Percentiles rank a stretch among this genome's conserved stretches.
phyloP scores from a whole-genome alignment of 2,888 invertebrate species.

The Meganola albula region DNA sequence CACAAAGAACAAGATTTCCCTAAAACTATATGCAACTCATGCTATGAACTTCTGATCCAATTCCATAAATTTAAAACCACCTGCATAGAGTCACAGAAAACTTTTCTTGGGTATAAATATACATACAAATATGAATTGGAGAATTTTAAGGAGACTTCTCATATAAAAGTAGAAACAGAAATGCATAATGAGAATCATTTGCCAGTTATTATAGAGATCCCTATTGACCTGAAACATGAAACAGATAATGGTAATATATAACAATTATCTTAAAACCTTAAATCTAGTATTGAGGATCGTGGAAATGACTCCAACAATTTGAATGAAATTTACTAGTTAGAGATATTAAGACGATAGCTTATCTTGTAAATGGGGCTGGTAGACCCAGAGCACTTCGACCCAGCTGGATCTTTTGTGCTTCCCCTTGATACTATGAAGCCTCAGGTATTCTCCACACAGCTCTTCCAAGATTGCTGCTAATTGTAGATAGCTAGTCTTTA shows the following conservation, averaged over 20 bases:
- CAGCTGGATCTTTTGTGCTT: too few species aligned
- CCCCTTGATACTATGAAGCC: too few species aligned
- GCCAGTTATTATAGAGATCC: conserved; percentile 13
- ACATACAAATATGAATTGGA: conserved; percentile 26
- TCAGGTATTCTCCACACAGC: too few species aligned
- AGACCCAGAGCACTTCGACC: too few species aligned
- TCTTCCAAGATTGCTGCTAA: too few species aligned
- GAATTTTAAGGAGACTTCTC: conserved; percentile 1
- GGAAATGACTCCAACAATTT: too few species aligned
- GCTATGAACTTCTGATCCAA: conserved; percentile 48
- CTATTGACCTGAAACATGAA: conserved; percentile 18
- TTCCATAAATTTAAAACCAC: conserved; percentile 56
- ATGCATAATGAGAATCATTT: conserved; percentile 16
- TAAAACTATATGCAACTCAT: conserved; percentile 52
- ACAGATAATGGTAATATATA: conserved; percentile 18
- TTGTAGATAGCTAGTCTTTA: too few species aligned
- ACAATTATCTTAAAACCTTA: too few species aligned
- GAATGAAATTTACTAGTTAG: too few species aligned
- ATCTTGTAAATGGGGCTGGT: too few species aligned
- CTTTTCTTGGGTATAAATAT: conserved; percentile 32
- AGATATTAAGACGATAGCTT: too few species aligned
- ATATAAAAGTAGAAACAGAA: conserved; percentile 7
- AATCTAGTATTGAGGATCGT: too few species aligned
- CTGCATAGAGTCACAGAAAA: conserved; percentile 56
- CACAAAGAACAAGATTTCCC: conserved; percentile 48